Conservation (phyloP, 2,797 vertebrate genomes). For the Calcarius lapponicus region DNA sequence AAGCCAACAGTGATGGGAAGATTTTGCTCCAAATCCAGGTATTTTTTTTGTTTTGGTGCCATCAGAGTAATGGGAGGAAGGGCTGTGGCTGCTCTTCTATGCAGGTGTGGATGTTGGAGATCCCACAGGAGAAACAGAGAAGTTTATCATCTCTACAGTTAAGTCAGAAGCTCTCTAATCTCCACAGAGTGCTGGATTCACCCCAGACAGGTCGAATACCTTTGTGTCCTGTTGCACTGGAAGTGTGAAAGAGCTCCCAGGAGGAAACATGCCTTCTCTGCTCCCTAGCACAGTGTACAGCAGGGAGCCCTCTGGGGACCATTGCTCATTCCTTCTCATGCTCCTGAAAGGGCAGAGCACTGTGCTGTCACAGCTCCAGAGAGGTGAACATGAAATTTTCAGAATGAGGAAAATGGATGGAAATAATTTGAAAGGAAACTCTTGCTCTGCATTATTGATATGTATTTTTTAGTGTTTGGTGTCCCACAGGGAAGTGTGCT, state of each 20-base stretch:
- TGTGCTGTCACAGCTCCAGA: neutral
- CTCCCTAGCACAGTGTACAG: neutral
- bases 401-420: neutral
- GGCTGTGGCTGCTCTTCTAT: neutral
- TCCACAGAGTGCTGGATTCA: neutral
- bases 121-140: neutral
- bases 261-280: neutral
- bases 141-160: neutral
- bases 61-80: neutral
- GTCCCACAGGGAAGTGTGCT: neutral
- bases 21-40: neutral
- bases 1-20: neutral
- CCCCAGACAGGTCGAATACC: neutral
- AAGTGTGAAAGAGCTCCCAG: neutral
- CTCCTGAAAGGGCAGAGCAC: neutral
- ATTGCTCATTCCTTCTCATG: neutral
- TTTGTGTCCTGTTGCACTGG: neutral
- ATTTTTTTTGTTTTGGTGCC: neutral
- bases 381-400: neutral
- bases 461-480: fast-evolving
- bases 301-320: neutral
- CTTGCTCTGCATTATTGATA: neutral
- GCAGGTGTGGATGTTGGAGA: neutral
- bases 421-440: neutral
- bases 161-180: neutral